Conservation (phyloP, 2,113 vertebrate species). For the Entelurus aequoreus region DNA sequence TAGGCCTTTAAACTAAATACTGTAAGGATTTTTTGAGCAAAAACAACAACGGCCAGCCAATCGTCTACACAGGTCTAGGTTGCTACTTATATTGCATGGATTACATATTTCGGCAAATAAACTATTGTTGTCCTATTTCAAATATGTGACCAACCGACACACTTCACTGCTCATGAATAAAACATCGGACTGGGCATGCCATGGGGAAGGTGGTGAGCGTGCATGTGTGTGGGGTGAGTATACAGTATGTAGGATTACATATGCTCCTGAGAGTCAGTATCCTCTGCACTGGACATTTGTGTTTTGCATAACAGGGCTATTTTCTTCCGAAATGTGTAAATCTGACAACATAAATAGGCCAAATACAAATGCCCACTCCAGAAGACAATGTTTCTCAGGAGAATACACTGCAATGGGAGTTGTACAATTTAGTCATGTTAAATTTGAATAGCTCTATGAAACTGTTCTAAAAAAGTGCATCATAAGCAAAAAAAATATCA, state of each 20-base stretch:
- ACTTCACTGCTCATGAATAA: conserved; percentile 51
- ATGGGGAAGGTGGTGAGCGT: conserved; percentile 6
- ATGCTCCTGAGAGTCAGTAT: too few species aligned
- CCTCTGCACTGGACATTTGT: too few species aligned
- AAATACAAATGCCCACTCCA: too few species aligned
- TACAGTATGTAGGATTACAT: conserved; percentile 3
- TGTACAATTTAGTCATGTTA: too few species aligned
- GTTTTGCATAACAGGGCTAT: too few species aligned
- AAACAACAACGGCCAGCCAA: neutral
- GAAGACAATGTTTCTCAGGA: too few species aligned
- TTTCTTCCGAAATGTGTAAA: too few species aligned
- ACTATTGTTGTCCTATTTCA: conserved; percentile 61
- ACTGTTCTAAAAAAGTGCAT: neutral
- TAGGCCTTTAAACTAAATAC: neutral
- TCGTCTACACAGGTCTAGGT: neutral
- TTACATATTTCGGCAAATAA: conserved; percentile 69
- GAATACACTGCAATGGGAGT: too few species aligned
- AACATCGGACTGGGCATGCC: conserved; percentile 24
- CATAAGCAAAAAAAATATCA: neutral
- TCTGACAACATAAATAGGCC: too few species aligned
- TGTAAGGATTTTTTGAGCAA: neutral
- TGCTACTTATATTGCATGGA: conserved; percentile 29
- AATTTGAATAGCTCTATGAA: too few species aligned
- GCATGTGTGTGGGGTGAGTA: neutral
- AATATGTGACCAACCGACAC: conserved; percentile 44